A percentile compares a stretch with the other conserved stretches of the same genome.
Evolutionary conservation across 2,888 invertebrate genomes (phyloP).

Genomic region (Brassicogethes aeneus): DNA sequence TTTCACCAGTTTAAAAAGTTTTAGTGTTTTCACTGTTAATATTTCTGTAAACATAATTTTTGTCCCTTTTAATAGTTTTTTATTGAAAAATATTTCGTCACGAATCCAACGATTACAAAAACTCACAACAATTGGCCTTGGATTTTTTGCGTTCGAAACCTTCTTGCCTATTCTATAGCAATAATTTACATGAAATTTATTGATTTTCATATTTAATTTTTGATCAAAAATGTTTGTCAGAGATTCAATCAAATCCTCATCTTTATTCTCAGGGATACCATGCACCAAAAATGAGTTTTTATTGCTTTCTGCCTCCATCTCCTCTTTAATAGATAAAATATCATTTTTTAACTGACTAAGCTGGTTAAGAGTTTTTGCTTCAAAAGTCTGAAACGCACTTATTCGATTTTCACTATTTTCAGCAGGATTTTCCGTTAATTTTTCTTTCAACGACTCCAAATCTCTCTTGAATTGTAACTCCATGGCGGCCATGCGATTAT

Average conservation of each 20-base stretch:
- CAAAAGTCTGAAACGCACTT: neutral
- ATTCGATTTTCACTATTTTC: neutral
- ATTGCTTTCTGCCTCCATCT: neutral
- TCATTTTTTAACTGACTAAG: neutral
- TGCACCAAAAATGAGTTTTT: neutral
- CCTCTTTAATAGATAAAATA: neutral
- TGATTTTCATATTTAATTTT: neutral
- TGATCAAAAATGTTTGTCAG: neutral
- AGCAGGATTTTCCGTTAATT: neutral
- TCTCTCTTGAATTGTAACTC: neutral
- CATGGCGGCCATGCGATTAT: neutral
- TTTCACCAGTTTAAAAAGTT: neutral
- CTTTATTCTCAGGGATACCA: neutral
- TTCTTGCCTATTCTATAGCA: neutral
- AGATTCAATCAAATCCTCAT: neutral
- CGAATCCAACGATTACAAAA: neutral
- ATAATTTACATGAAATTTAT: neutral
- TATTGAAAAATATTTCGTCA: neutral
- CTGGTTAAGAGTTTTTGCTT: neutral
- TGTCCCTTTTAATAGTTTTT: neutral
- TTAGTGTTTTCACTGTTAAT: neutral
- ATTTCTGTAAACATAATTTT: neutral
- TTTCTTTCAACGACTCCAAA: neutral
- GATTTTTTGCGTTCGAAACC: neutral
- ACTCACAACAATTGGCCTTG: neutral